A percentile compares a stretch with the other conserved stretches of the same genome.
Evolutionary conservation across 2,113 vertebrate genomes (phyloP).

Genomic region (Clarias batrachus): DNA sequence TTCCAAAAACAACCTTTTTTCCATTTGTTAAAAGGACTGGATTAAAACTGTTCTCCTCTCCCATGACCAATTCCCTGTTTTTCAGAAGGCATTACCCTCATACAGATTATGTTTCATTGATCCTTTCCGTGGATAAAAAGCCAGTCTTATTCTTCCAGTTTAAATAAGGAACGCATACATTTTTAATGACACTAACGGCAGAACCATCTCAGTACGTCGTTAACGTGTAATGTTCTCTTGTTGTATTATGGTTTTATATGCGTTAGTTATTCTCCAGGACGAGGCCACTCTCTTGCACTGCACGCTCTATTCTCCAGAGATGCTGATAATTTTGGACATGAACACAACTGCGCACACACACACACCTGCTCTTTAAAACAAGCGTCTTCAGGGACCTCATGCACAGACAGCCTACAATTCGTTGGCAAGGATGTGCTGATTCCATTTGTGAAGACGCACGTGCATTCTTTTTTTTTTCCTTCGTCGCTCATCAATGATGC

Average conservation of each 20-base stretch:
- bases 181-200: slow-evolving; percentile 12
- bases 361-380: slow-evolving; percentile 2
- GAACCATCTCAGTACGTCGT: neutral
- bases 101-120: neutral
- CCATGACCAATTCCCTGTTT: neutral
- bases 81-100: neutral
- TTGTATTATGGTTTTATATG: too few species aligned
- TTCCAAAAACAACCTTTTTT: neutral
- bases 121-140: neutral
- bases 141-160: neutral
- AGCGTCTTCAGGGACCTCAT: neutral
- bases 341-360: neutral
- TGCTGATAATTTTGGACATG: neutral
- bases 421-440: neutral
- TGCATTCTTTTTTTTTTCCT: neutral
- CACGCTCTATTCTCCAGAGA: neutral
- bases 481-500: neutral
- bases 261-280: neutral
- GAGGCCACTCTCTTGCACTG: neutral
- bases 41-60: neutral
- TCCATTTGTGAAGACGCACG: neutral
- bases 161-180: slow-evolving; percentile 24
- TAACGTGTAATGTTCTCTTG: neutral
- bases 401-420: neutral
- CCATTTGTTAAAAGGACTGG: neutral